Conservation (phyloP, 2,113 vertebrate species). For the Orthonyx spaldingii region DNA sequence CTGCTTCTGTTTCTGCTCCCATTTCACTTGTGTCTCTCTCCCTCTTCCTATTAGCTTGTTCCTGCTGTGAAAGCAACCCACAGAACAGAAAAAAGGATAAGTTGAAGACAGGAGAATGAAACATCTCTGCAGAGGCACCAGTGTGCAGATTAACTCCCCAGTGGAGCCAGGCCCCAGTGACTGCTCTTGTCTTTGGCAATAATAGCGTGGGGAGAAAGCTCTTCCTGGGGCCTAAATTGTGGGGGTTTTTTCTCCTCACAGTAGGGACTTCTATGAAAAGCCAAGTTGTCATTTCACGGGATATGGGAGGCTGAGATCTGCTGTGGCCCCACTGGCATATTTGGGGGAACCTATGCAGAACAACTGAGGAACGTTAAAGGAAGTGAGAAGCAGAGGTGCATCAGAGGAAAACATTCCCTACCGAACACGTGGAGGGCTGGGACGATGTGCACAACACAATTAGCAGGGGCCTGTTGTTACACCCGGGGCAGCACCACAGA, state of each 20-base stretch:
- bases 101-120: not conserved
- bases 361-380: not conserved
- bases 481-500: not conserved
- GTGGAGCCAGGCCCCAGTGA: not conserved
- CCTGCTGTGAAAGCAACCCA: slow-evolving; percentile 59
- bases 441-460: not conserved
- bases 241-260: not conserved
- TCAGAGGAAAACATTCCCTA: not conserved
- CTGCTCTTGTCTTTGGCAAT: not conserved
- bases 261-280: not conserved
- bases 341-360: not conserved
- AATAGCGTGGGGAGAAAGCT: fast-evolving
- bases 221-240: not conserved
- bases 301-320: not conserved
- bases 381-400: not conserved
- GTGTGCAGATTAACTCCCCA: not conserved
- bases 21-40: slow-evolving; percentile 69
- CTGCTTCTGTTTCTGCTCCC: slow-evolving; percentile 56
- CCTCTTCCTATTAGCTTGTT: slow-evolving; percentile 77
- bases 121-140: not conserved
- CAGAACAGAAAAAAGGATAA: not conserved
- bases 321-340: not conserved
- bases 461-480: not conserved
- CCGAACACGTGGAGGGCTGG: not conserved
- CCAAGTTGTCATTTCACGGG: not conserved